Conservation (phyloP, 2,888 invertebrate species). For the Lasioglossum calceatum region DNA sequence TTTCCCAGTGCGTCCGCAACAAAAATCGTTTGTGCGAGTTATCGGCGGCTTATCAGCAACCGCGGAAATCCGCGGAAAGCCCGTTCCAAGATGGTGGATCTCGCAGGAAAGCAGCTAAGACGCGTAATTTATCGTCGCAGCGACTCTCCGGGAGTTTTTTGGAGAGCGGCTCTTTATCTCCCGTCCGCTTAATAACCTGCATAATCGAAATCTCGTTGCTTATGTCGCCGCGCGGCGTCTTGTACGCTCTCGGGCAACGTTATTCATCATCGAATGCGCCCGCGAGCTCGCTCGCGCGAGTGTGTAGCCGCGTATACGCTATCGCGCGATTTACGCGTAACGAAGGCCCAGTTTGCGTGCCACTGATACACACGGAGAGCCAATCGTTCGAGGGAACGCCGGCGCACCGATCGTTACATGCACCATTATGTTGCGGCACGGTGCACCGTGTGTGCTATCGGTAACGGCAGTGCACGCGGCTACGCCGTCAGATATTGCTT, state of each 20-base stretch:
- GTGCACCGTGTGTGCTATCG: conserved; percentile 53
- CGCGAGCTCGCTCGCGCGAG: background rate
- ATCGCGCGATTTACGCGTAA: conserved; percentile 56
- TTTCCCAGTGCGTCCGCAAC: background rate
- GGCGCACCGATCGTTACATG: conserved; percentile 68
- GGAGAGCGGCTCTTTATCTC: background rate
- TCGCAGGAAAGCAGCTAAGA: background rate
- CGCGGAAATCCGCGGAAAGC: background rate
- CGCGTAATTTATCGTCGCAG: background rate
- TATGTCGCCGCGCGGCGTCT: background rate
- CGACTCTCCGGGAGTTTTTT: background rate
- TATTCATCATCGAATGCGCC: conserved; percentile 11
- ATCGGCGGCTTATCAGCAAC: background rate
- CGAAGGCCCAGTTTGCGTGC: conserved; percentile 65
- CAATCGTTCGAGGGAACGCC: conserved; percentile 55
- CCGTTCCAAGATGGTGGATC: background rate
- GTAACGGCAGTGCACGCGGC: conserved; percentile 65
- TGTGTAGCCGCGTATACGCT: background rate
- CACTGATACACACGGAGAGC: conserved; percentile 54
- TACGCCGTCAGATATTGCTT: conserved; percentile 78
- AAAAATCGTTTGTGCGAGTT: background rate
- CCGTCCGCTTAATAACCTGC: background rate
- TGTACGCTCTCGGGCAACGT: conserved; percentile 15
- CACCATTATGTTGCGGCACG: conserved; percentile 69
- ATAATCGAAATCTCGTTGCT: conserved; percentile 15